Evolutionary conservation across 2,888 invertebrate genomes (phyloP), one percentile per base, ranked within the genome.

Genomic region (Ormia ochracea): DNA sequence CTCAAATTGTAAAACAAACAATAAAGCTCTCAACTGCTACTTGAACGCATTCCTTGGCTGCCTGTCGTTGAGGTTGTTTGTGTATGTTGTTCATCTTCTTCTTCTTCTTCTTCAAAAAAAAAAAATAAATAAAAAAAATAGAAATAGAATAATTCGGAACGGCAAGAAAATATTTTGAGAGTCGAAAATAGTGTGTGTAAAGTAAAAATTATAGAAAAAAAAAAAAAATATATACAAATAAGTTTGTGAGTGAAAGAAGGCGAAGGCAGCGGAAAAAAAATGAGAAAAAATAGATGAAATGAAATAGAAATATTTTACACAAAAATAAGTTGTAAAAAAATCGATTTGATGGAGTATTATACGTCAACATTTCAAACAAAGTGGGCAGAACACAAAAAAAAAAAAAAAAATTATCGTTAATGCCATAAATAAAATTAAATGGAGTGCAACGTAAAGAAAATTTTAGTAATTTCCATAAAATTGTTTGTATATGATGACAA

Each of bases 41-140:
- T 85, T 84, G 84, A 85, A 87, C 86, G 85, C 86, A 87, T 86
- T 86, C 87, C 87, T 66, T 54, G 28, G 52, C 72, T 66, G 21
- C 33, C 72, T 52, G 43, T 65, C 50, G 72, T 52, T 69, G 54
- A 50, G 63, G 54, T 65, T 59, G 72, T 69, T 76, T 78, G 52
- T 61, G 43, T 59, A 36, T 72, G 54, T 52, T 45, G 31, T 36
- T 79, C n/a, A n/a, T 81, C 82, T 84, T 82, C 83, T 83, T 82
- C 82, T n/a, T n/a, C n/a, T n/a, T n/a, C n/a, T n/a, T n/a, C n/a
- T n/a, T n/a, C n/a, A n/a, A n/a, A n/a, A n/a, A n/a, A n/a, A n/a
- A 84, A 85, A 84, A 86, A 48, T 41, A 43, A 41, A 68, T 52
- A 33, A 52, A 76, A 21, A 43, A 23, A 43, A 43, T 19, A 50